Base-by-base conservation (phyloP, 2,888 invertebrate genomes). In the Andrena dorsata region DNA sequence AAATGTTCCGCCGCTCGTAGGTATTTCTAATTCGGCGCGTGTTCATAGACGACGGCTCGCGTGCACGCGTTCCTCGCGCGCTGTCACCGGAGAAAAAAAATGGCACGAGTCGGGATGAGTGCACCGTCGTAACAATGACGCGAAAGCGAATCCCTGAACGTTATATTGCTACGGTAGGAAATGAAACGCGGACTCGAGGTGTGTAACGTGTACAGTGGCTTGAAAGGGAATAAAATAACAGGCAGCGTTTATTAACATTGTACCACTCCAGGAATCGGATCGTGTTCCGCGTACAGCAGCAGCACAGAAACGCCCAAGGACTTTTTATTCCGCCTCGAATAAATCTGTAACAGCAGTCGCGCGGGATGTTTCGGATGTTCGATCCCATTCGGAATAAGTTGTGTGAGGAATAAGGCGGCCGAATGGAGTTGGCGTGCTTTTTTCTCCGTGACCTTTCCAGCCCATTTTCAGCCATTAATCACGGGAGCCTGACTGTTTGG, bases 391-490 rank as follows among this genome's bases (percentile, higher is more conserved):
- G 2, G 20, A 49, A 35, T 69, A 69, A 76, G 49, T 64, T 28
- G 56, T 49, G 63, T 23, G 30, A 30, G 49, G 69, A 76, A 69
- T 49, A 76, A 64, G 49, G 35, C 47, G 13, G 4, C 10, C 49
- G 64, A 41, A 64, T 10, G 70, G 49, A 41, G 64, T 76, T 35
- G 49, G 32, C 23, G 26, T 32, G 49, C 32, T 64, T 56, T 58
- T 77, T 60, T 51, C 23, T 60, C 63, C 20, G 51, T n/a, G 53
- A 53, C 68, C 53, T 56, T 65, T 70, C 41, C 70, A 70, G 56
- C 51, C 66, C 60, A 64, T 76, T 75, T 65, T 51, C 64, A 64
- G 35, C 74, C 72, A 64, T 83, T 83, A 83, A 82, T 77, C 77
- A 71, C 82, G 13, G 35, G 30, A 56, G 26, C 13, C 65, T 49